A percentile compares a stretch with the other conserved stretches of the same genome.
Conservation (phyloP, 2,113 vertebrate species). For the Ictidomys tridecemlineatus region DNA sequence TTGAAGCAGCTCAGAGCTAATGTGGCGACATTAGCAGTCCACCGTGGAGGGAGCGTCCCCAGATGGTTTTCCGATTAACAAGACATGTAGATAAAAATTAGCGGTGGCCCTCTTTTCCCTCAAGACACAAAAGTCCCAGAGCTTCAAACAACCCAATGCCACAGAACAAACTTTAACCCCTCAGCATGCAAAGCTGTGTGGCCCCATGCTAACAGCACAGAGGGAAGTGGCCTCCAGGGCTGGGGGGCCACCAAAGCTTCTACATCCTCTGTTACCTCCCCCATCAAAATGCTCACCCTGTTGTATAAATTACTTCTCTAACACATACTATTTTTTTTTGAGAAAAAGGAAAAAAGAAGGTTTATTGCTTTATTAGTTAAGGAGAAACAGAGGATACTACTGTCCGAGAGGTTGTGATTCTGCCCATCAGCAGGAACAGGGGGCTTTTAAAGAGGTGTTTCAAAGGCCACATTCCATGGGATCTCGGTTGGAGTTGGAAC, state of each 20-base stretch:
- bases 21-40: neutral
- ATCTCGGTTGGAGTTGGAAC: no score
- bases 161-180: neutral
- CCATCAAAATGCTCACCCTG: neutral
- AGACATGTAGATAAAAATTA: neutral
- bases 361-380: no score
- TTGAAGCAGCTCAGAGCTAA: neutral
- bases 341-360: no score
- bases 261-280: neutral
- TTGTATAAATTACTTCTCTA: neutral
- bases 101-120: neutral
- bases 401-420: no score
- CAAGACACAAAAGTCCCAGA: neutral
- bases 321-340: neutral
- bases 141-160: neutral
- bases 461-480: no score
- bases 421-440: no score
- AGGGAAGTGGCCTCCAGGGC: neutral
- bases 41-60: neutral
- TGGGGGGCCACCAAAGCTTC: neutral
- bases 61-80: neutral
- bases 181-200: neutral
- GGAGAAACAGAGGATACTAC: no score
- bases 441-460: no score
- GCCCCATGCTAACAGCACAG: no score